A percentile compares a stretch with the other conserved stretches of the same genome.
phyloP scores from a whole-genome alignment of 2,888 invertebrate genomes.

The Sturmia bella region DNA sequence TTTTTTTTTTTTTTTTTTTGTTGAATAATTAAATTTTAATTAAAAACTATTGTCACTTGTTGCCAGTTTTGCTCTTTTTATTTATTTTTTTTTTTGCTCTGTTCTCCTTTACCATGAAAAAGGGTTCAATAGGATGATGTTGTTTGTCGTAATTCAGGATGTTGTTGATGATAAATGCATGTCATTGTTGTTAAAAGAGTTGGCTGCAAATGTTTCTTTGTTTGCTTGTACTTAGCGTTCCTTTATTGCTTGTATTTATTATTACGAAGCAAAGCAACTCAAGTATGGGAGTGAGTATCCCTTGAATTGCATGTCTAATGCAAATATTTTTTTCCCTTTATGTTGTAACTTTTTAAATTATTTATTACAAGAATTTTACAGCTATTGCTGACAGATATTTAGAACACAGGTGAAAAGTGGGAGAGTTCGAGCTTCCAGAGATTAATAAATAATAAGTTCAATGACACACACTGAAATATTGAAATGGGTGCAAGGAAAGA shows the following conservation, averaged over 20 bases:
- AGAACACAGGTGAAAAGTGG: neutral
- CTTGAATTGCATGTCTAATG: constrained; percentile 49
- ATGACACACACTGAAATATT: constrained; percentile 44
- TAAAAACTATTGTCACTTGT: constrained; percentile 66
- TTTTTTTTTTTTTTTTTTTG: constrained; percentile 39
- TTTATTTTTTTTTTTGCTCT: neutral
- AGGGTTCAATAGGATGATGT: constrained; percentile 43
- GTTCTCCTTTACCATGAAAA: neutral
- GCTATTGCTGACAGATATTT: neutral
- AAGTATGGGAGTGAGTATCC: constrained; percentile 50
- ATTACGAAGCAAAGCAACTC: neutral
- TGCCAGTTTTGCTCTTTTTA: constrained; percentile 2
- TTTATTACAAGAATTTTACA: constrained; percentile 29
- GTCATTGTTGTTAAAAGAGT: constrained; percentile 47
- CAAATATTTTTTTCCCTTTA: constrained; percentile 24
- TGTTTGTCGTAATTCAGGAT: constrained; percentile 36
- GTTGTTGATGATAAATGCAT: constrained; percentile 36
- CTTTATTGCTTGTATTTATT: neutral
- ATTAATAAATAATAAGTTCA: constrained; percentile 61
- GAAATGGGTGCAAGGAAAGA: no score
- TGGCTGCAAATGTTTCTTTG: neutral
- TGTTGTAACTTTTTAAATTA: constrained; percentile 14
- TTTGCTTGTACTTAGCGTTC: neutral
- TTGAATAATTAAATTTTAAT: constrained; percentile 66
- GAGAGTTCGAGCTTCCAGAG: neutral